Base-by-base conservation (phyloP, 1,140 invertebrate genomes). In the Solenopsis invicta region DNA sequence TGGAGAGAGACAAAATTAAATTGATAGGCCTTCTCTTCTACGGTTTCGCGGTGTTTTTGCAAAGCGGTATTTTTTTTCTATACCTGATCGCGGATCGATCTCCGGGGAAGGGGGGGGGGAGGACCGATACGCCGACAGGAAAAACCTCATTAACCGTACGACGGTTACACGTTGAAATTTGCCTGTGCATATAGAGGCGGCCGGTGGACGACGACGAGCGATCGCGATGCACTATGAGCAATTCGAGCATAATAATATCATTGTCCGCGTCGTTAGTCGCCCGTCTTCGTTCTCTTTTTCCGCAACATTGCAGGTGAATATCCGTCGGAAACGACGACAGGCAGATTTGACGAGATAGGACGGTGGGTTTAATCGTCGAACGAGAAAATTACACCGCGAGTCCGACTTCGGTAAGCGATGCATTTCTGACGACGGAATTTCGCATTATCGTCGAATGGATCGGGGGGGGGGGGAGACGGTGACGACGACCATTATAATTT, bases 1-100 rank as follows among this genome's bases (percentile, higher is more conserved):
- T 71, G 50, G 50, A 71, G 66, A 59, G 66, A 71, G 78, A 71
- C 37, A 71, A 61, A 81, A 71, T 81, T 81, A 81, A 81, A 81
- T 81, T 45, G 66, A 81, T 81, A 54, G 78, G 29, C 29, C 29
- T 29, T 29, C 29, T 29, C 29, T 6, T 18, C 18, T 62, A 29
- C 16, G 13, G 54, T 18, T 29, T 62, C 21, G 62, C 29, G 12
- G 2, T 71, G 8, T 56, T 69, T 24, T 56, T 71, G 48, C 62
- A 10, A 56, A 69, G 8, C 16, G n/a, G 21, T 29, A 67, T 24
- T n/a, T 71, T 66, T 66, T 66, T 54, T 18, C 21, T 54, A 37
- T 10, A 1, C 0, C 13, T 52, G 34, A 78, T 52, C n/a, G 18
- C 34, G 18, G 4, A 78, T 66, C 29, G 76, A 78, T 52, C 16